Conservation (phyloP, 2,113 vertebrate genomes). For the Heterocephalus glaber region DNA sequence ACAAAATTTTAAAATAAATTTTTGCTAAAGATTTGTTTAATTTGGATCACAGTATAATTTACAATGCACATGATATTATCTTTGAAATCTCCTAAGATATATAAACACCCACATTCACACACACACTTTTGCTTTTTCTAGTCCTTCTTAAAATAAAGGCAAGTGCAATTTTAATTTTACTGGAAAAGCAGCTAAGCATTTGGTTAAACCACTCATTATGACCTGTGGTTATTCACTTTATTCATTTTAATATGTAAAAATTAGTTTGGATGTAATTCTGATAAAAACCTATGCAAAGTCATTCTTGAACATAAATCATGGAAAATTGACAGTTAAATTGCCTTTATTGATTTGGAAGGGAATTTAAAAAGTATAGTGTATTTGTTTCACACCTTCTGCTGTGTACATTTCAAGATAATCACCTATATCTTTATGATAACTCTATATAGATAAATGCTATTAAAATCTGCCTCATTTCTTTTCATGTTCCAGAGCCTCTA, state of each 20-base stretch:
- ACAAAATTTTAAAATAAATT: neutral
- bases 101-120: neutral
- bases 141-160: neutral
- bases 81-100: neutral
- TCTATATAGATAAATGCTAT: neutral
- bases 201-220: neutral
- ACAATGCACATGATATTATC: neutral
- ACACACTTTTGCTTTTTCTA: neutral
- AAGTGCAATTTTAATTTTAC: neutral
- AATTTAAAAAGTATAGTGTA: neutral
- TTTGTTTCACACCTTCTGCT: neutral
- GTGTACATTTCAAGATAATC: neutral
- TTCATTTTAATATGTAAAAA: constrained; percentile 22
- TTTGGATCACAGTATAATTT: neutral
- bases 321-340: neutral
- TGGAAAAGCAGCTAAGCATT: neutral
- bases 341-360: neutral
- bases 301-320: neutral
- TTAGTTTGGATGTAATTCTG: neutral
- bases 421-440: neutral
- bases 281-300: neutral
- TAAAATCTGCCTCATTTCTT: neutral
- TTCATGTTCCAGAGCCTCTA: neutral
- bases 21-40: neutral
- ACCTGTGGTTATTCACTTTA: neutral